These are phyloP conservation scores for Aporophyla lueneburgensis DNA, from an alignment of 2,888 invertebrate species.

Conservation along the genomic window DNA sequence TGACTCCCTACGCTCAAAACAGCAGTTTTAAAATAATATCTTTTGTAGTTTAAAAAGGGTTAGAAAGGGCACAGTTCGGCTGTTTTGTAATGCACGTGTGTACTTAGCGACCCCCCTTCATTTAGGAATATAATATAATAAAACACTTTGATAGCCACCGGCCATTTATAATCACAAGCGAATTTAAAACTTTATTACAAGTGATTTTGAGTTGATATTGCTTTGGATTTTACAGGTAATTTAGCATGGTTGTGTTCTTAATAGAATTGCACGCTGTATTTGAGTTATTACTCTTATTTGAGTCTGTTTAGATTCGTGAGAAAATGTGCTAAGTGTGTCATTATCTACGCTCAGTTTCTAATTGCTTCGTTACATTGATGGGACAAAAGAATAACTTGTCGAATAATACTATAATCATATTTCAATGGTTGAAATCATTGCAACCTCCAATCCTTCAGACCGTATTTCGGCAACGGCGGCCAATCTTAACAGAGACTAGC, in stretches of 20 bases:
- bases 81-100: constrained; percentile 31
- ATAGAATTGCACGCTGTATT: not conserved
- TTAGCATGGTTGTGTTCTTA: not conserved
- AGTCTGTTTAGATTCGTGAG: constrained; percentile 25
- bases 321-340: not conserved
- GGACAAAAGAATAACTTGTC: no score
- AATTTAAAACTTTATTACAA: not conserved
- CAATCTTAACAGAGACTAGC: no score
- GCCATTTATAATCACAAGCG: not conserved
- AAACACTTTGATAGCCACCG: constrained; percentile 14
- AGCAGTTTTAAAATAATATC: not conserved
- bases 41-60: constrained; percentile 8
- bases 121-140: constrained; percentile 11
- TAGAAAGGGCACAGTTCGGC: no score
- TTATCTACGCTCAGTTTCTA: not conserved
- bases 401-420: no score
- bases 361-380: no score
- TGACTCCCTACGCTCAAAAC: not conserved
- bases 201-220: not conserved
- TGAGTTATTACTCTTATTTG: not conserved
- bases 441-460: no score
- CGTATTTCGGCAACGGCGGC: no score
- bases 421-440: no score
- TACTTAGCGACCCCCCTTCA: constrained; percentile 9
- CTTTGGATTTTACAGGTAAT: not conserved